Evolutionary conservation across 2,113 vertebrate genomes (phyloP).

Genomic region (Chrysemys picta): DNA sequence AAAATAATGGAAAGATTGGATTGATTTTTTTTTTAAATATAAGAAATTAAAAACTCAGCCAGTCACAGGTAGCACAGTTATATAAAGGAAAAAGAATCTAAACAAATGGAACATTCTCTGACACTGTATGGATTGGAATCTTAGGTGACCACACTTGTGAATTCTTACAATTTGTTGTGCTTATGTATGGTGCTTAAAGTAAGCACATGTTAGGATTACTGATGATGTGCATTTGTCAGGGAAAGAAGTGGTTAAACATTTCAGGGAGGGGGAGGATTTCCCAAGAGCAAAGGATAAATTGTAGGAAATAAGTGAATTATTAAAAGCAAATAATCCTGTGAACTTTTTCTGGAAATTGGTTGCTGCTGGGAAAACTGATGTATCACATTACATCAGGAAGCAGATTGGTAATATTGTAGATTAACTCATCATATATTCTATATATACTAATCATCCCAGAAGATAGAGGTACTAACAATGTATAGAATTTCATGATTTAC

Average conservation of each 20-base stretch:
- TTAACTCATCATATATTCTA: too few relatives aligned
- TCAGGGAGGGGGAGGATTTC: not conserved
- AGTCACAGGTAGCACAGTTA: not conserved
- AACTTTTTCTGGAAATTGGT: not conserved
- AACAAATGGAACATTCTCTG: not conserved
- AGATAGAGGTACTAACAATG: not conserved
- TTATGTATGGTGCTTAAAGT: not conserved
- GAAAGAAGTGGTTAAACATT: not conserved
- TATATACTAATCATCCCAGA: not conserved
- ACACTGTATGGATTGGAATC: not conserved
- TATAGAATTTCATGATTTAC: slow-evolving; percentile 10
- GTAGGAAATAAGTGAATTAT: not conserved
- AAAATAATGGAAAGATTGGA: not conserved
- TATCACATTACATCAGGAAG: not conserved
- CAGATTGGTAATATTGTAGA: not conserved
- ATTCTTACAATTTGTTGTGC: not conserved
- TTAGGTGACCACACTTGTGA: not conserved
- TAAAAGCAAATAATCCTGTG: not conserved
- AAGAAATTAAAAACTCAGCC: not conserved
- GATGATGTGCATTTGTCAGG: not conserved
- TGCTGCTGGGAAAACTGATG: not conserved
- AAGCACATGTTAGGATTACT: not conserved
- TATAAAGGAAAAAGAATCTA: not conserved
- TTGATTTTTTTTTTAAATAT: not conserved
- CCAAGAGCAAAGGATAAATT: not conserved